Conservation (phyloP, 2,113 vertebrate species). For the Nyctereutes procyonoides region DNA sequence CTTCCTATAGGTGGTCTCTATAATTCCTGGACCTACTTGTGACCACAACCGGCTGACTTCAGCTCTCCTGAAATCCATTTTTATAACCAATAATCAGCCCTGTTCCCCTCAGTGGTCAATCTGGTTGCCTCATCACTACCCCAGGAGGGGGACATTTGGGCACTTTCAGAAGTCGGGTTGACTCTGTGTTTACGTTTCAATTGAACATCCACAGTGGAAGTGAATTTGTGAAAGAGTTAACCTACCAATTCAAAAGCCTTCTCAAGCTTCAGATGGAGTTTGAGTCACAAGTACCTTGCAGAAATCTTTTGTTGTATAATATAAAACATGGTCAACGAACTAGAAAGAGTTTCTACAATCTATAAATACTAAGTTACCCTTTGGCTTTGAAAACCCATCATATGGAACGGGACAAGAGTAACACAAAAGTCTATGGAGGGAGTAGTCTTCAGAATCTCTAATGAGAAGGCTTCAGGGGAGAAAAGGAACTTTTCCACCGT, state of each 20-base stretch:
- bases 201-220: not conserved
- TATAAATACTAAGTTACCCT: not conserved
- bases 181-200: not conserved
- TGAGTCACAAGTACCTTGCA: not conserved
- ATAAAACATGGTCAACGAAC: not conserved
- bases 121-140: not conserved
- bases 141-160: not conserved
- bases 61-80: not conserved
- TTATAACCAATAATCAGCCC: not conserved
- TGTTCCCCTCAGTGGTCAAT: not conserved
- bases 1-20: not conserved
- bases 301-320: constrained; percentile 14
- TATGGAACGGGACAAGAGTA: not conserved
- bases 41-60: not conserved
- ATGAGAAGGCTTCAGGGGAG: constrained; percentile 34
- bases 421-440: not conserved
- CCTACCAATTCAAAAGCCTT: not conserved
- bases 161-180: not conserved
- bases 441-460: constrained; percentile 40
- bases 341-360: not conserved
- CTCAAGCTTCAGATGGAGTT: not conserved
- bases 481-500: constrained; percentile 3
- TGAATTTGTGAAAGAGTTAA: constrained; percentile 28
- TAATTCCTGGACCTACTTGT: not conserved
- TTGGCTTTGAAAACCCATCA: constrained; percentile 40